Evolutionary conservation across 2,797 vertebrate genomes (phyloP).

Genomic region (Loriculus beryllinus): DNA sequence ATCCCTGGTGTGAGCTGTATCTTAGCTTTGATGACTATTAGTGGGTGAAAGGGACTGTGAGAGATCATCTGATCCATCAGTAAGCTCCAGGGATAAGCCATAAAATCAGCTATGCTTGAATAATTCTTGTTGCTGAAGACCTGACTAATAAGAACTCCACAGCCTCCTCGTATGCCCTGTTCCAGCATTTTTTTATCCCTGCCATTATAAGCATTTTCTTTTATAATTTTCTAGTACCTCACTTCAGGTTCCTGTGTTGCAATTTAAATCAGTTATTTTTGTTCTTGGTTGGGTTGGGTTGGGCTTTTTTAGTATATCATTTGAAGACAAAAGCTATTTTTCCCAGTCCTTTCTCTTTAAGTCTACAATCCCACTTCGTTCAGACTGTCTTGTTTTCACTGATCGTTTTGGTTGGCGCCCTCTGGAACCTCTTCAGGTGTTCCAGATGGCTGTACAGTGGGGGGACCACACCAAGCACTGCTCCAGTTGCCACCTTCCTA

Average conservation of each 20-base stretch:
- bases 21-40: neutral
- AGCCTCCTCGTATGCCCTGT: neutral
- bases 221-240: neutral
- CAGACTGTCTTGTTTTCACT: neutral
- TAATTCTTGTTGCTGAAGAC: neutral
- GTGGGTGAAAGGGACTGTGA: neutral
- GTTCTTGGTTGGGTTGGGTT: neutral
- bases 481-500: neutral
- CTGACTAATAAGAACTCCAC: neutral
- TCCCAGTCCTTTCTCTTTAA: neutral
- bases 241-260: neutral
- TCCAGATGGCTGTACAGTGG: neutral
- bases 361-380: neutral
- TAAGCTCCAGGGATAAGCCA: neutral
- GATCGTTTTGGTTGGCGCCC: neutral
- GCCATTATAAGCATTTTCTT: neutral
- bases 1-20: neutral
- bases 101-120: neutral
- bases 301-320: neutral
- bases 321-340: neutral
- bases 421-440: neutral
- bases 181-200: neutral
- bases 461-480: neutral
- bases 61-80: neutral
- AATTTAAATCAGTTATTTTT: neutral